phyloP scores from a whole-genome alignment of 2,888 invertebrate genomes.

The Terebella lapidaria region DNA sequence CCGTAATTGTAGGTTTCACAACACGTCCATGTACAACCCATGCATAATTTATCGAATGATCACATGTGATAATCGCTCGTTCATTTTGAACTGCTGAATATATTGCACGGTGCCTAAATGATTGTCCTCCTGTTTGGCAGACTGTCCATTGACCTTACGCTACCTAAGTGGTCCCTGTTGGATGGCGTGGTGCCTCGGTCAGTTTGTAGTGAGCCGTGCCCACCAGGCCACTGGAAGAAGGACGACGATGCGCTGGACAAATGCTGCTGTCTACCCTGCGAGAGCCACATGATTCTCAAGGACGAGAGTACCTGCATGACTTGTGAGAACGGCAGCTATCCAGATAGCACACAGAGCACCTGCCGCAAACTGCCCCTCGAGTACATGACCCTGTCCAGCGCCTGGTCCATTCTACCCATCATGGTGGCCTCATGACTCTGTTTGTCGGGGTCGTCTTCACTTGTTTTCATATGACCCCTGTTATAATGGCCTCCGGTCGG shows the following conservation, averaged over 20 bases:
- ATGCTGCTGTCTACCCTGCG: conserved; percentile 68
- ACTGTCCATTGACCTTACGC: conserved; percentile 6
- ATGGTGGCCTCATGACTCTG: conserved; percentile 61
- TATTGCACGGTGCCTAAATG: too few species aligned
- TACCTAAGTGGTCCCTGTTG: conserved; percentile 8
- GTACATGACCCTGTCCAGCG: conserved; percentile 62
- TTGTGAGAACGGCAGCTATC: conserved; percentile 62
- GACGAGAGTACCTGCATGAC: conserved; percentile 57
- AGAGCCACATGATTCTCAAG: conserved; percentile 57
- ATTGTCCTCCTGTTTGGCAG: too few species aligned
- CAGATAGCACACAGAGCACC: conserved; percentile 58
- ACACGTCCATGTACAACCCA: too few species aligned
- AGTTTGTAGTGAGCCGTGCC: conserved; percentile 64
- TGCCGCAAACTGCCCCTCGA: conserved; percentile 54
- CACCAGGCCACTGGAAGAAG: conserved; percentile 48
- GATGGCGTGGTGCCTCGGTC: conserved; percentile 58
- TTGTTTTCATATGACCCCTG: conserved; percentile 62
- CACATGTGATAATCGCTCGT: too few species aligned
- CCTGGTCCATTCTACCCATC: conserved; percentile 67
- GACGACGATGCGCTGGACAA: conserved; percentile 43
- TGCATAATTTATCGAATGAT: too few species aligned
- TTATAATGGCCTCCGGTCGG: conserved; percentile 73
- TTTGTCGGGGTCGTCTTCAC: conserved; percentile 66
- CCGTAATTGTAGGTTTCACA: too few species aligned
- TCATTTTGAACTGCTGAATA: too few species aligned